Evolutionary conservation across 2,797 vertebrate species (phyloP).

Genomic region (Cyprinella venusta): DNA sequence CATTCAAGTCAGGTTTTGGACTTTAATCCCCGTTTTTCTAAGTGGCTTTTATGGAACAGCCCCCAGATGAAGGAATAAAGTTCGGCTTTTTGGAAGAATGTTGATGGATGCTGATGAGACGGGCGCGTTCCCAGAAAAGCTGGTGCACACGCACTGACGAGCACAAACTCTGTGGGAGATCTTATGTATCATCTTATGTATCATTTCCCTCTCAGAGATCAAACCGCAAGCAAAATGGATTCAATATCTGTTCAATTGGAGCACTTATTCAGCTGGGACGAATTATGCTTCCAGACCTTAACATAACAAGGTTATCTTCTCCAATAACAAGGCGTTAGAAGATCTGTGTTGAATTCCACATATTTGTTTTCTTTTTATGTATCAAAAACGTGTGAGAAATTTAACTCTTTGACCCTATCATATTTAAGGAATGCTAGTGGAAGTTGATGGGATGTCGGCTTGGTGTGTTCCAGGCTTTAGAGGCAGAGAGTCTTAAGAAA

Average conservation of each 20-base stretch:
- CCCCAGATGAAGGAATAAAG: too few species aligned
- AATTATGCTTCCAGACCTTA: not conserved
- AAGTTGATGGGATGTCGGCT: not conserved
- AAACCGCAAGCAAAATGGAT: not conserved
- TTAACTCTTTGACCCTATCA: constrained; percentile 12
- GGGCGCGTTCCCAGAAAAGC: too few species aligned
- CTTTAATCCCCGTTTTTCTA: too few species aligned
- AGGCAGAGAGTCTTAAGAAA: not conserved
- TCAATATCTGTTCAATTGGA: not conserved
- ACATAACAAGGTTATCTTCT: not conserved
- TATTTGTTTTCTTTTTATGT: not conserved
- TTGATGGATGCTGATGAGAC: too few species aligned
- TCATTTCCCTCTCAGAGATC: not conserved
- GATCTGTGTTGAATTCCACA: not conserved
- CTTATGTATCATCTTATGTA: too few species aligned
- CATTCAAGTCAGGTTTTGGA: too few species aligned
- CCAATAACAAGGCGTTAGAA: not conserved
- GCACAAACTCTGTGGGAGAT: not conserved
- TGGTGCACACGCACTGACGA: too few species aligned
- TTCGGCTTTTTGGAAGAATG: too few species aligned
- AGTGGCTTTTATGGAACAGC: too few species aligned
- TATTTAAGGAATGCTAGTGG: not conserved
- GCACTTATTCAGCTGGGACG: constrained; percentile 11
- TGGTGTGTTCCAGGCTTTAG: too few species aligned
- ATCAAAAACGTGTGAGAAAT: not conserved